Base-by-base conservation (phyloP, 2,888 invertebrate species). In the Clunio marinus region DNA sequence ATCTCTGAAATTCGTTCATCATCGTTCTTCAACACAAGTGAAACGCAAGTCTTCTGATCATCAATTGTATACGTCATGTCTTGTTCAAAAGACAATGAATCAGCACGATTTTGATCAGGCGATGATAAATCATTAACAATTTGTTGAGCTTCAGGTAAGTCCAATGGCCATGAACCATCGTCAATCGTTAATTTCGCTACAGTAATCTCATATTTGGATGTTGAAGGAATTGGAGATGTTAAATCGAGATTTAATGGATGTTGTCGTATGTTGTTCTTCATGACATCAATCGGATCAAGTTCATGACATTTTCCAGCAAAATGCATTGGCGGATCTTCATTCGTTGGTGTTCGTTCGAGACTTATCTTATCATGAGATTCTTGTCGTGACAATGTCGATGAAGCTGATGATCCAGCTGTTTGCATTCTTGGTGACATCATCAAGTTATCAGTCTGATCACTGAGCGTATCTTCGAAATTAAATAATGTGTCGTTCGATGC, bases 401-500 rank as follows among this genome's bases (percentile, higher is more conserved):
- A 66, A n/a, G 51, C 46, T 13, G 66, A 66, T n/a, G 55, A 55
- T 25, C 32, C 66, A 24, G 66, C 66, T 2, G 55, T 66, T n/a
- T 66, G 15, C 27, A 66, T 66, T n/a, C 73, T 69, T 13, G 73
- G 73, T 15, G 70, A 69, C 45, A 71, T 71, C 20, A 72, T 70
- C 7, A 70, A 35, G 65, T 73, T 72, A 63, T 72, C 72, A 25
- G 28, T 55, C 10, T 28, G 55, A 32, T 73, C 72, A 57, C 72
- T 72, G 13, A 73, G 57, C 17, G 72, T 72, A 69, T 73, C 73
- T 70, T 73, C 73, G 66, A 73, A 72, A 69, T 73, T 73, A 57
- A 73, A 73, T 5, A 73, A 63, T 1, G 73, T 73, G 60, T 73
- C 73, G 69, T 73, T 73, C 25, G 72, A 72, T 25, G 73, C 72